A percentile compares a stretch with the other conserved stretches of the same genome.
Evolutionary conservation across 2,113 vertebrate species (phyloP).

Genomic region (Polypterus senegalus): DNA sequence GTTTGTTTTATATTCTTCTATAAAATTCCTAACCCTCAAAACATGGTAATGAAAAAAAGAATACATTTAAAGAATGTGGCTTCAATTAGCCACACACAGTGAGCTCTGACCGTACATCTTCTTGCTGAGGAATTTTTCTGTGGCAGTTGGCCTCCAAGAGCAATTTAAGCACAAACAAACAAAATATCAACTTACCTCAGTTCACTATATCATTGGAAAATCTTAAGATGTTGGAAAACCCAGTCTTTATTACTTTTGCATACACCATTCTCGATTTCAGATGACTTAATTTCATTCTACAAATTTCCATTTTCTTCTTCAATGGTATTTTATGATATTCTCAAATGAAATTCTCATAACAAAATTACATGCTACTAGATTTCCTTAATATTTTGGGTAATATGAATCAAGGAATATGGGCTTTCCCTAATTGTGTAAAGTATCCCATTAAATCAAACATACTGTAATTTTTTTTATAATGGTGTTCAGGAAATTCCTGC

Average conservation of each 20-base stretch:
- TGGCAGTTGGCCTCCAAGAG: slow-evolving; percentile 53
- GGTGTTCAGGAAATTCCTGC: too few relatives aligned
- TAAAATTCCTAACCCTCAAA: background rate
- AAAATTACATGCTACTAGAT: too few relatives aligned
- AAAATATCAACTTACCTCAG: slow-evolving; percentile 54
- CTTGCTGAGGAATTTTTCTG: slow-evolving; percentile 31
- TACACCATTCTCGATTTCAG: too few relatives aligned
- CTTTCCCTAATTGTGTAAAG: too few relatives aligned
- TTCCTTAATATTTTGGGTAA: too few relatives aligned
- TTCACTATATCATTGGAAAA: slow-evolving; percentile 25
- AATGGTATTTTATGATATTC: too few relatives aligned
- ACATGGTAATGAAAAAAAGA: background rate
- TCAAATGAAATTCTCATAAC: too few relatives aligned
- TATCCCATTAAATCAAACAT: too few relatives aligned
- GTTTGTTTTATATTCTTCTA: background rate
- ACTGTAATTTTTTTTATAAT: too few relatives aligned
- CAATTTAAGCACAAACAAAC: slow-evolving; percentile 60
- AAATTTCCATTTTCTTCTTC: too few relatives aligned
- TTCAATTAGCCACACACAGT: slow-evolving; percentile 29
- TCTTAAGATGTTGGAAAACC: slow-evolving; percentile 22
- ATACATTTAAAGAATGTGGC: slow-evolving; percentile 13
- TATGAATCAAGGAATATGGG: too few relatives aligned
- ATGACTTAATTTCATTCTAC: too few relatives aligned
- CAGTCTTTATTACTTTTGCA: slow-evolving; percentile 48
- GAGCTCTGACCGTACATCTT: slow-evolving; percentile 21